Conservation (phyloP, 1,140 invertebrate genomes). For the Drosophila ironensis region DNA sequence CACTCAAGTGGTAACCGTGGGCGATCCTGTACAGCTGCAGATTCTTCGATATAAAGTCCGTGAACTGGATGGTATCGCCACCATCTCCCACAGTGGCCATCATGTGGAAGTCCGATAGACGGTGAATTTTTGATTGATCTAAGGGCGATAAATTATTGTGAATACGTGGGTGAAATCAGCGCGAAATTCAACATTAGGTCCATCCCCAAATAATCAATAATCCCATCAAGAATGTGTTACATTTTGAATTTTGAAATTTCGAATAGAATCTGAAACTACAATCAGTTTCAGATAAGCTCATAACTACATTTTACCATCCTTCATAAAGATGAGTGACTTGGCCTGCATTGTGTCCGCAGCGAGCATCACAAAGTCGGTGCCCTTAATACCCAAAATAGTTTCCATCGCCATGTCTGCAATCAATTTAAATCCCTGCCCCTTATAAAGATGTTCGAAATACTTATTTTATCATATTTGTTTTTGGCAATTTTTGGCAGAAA, state of each 20-base stretch:
- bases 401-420: slow-evolving; percentile 85
- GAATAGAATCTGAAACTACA: neutral
- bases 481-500: too few relatives aligned
- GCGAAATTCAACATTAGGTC: too few relatives aligned
- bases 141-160: neutral
- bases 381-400: slow-evolving; percentile 94
- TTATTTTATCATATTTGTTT: too few relatives aligned
- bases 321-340: slow-evolving; percentile 95
- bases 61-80: slow-evolving; percentile 98
- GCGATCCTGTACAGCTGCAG: slow-evolving; percentile 99
- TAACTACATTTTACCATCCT: slow-evolving; percentile 87
- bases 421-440: slow-evolving; percentile 37
- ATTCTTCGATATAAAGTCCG: slow-evolving; percentile 99
- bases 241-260: too few relatives aligned
- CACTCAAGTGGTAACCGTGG: slow-evolving; percentile 97
- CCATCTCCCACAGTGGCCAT: slow-evolving; percentile 96
- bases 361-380: slow-evolving; percentile 95
- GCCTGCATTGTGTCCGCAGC: slow-evolving; percentile 94
- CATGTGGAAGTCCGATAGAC: slow-evolving; percentile 93
- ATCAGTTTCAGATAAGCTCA: neutral
- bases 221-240: too few relatives aligned
- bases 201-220: too few relatives aligned
- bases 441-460: too few relatives aligned
- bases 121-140: slow-evolving; percentile 98
- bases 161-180: too few relatives aligned